Conservation (phyloP, 2,113 vertebrate species). For the Silurus asotus region DNA sequence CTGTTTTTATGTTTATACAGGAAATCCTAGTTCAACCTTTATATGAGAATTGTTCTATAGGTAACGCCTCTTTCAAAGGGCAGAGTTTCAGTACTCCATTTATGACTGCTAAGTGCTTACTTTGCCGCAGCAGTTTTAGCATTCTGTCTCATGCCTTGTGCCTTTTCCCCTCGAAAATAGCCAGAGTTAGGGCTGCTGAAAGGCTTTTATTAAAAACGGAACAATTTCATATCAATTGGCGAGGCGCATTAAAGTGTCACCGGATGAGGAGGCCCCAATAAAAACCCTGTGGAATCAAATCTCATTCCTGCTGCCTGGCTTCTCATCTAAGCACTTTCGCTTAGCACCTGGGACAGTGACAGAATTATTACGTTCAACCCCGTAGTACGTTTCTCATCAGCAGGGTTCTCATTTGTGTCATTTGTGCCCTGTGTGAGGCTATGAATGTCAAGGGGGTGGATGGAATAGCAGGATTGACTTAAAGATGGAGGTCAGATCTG, state of each 20-base stretch:
- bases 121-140: conserved; percentile 43
- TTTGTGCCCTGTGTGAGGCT: conserved; percentile 7
- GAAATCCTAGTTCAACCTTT: not conserved
- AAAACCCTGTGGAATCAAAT: conserved; percentile 47
- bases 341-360: conserved; percentile 27
- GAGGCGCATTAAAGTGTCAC: conserved; percentile 48
- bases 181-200: conserved; percentile 40
- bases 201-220: conserved; percentile 49
- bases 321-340: not conserved
- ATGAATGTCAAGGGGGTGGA: not conserved
- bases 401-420: conserved; percentile 24
- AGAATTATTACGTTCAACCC: conserved; percentile 34
- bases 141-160: conserved; percentile 26
- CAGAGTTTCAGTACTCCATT: not conserved
- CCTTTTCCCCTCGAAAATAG: conserved; percentile 13
- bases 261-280: conserved; percentile 33
- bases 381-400: conserved; percentile 40
- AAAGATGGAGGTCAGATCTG: conserved; percentile 29
- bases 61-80: not conserved
- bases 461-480: conserved; percentile 35
- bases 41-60: not conserved
- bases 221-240: conserved; percentile 41
- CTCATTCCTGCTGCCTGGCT: conserved; percentile 27
- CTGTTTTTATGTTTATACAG: not conserved
- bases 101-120: conserved; percentile 30